Evolutionary conservation across 2,888 invertebrate species (phyloP).

Genomic region (Agrotis puta): DNA sequence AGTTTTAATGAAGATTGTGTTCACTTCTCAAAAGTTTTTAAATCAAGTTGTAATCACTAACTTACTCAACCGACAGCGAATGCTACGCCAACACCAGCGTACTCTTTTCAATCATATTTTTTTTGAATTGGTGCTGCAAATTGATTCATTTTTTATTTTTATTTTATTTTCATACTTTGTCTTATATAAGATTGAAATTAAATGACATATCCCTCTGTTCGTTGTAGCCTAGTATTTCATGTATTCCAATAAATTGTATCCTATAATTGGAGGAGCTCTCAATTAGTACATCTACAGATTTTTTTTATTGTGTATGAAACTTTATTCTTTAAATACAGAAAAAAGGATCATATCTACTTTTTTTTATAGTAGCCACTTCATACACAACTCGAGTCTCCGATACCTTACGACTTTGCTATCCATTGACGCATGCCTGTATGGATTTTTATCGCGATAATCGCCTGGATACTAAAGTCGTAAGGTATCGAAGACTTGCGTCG

Average conservation of each 20-base stretch:
- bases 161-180: not conserved
- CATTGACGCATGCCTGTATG: too few relatives aligned
- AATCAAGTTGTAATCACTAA: too few relatives aligned
- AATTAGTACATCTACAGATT: not conserved
- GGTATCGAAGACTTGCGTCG: too few relatives aligned
- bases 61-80: not conserved
- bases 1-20: too few relatives aligned
- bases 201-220: not conserved
- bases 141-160: too few relatives aligned
- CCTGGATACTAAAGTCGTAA: too few relatives aligned
- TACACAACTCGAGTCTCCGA: too few relatives aligned
- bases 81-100: not conserved
- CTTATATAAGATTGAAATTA: not conserved
- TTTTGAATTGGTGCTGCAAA: not conserved
- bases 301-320: not conserved
- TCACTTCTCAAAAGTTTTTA: not conserved
- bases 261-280: constrained; percentile 1
- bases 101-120: not conserved
- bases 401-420: too few relatives aligned
- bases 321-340: not conserved
- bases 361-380: not conserved
- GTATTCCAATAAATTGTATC: not conserved
- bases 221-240: not conserved
- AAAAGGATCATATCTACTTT: not conserved
- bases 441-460: too few relatives aligned